Evolutionary conservation across 2,888 invertebrate genomes (phyloP), one percentile per base, ranked within the genome.

Genomic region (Nymphalis c-album): DNA sequence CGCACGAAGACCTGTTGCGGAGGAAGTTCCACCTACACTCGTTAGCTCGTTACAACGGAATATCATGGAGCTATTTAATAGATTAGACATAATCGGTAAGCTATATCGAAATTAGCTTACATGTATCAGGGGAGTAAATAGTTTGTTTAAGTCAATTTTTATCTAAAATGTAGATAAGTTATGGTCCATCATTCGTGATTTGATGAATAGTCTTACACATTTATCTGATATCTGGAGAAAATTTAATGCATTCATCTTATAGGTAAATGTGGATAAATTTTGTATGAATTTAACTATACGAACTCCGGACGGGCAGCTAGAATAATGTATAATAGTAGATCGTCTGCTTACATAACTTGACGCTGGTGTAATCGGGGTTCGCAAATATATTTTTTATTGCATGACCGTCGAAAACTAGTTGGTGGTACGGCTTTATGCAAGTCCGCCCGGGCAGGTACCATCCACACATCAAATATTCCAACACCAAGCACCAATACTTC

Each of bases 1-100:
- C 87, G 85, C 82, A 85, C 82, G 51, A 51, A 65, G 70, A 78
- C 73, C 74, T 73, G 74, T 75, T 71, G 66, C 60, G 50, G 67
- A 72, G 70, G 70, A 69, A 70, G 61, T 70, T 60, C 50, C 64
- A 73, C 64, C 67, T 65, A 68, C 70, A 62, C 67, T 67, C 66
- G 64, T 70, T 63, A 68, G 59, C 65, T 67, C 66, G 64, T 70
- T 63, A 68, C 55, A 35, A 35, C 17, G 55, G 55, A 31, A 20
- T 45, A 31, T 50, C 57, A 60, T 20, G 31, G 10, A 67, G 5
- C 1, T 45, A 20, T 62, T 45, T 55, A 55, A 31, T 35, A 55
- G 55, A 31, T 55, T 55, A 35, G 31, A 55, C 31, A 26, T 55
- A 55, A 31, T 31, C n/a, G 31, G 8, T 53, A 13, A 53, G n/a